These are phyloP conservation scores for Hymenochirus boettgeri DNA, from an alignment of 2,113 vertebrate species.

Conservation along the genomic window DNA sequence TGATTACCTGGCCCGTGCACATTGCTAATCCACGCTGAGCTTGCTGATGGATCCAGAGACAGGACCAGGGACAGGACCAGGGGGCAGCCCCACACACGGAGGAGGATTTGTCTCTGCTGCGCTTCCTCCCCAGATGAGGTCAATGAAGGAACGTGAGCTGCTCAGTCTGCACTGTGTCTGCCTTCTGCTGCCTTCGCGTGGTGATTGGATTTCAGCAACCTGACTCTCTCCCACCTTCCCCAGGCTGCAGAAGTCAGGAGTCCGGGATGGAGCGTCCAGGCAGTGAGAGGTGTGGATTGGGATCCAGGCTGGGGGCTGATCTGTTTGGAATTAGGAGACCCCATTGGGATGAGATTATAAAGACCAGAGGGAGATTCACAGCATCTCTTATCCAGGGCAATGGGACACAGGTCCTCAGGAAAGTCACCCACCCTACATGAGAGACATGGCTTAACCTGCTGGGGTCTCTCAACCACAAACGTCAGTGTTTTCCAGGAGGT, in stretches of 20 bases:
- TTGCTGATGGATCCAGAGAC: constrained; percentile 5
- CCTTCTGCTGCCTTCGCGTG: constrained; percentile 47
- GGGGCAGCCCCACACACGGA: not conserved
- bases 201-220: constrained; percentile 62
- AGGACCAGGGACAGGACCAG: too few relatives aligned
- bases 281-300: constrained; percentile 27
- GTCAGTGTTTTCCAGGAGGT: too few relatives aligned
- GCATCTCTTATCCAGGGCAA: not conserved
- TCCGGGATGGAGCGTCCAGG: constrained; percentile 1
- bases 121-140: not conserved
- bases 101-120: constrained; percentile 4
- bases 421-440: too few relatives aligned
- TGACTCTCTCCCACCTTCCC: constrained; percentile 44
- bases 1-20: constrained; percentile 29
- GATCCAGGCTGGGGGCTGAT: too few relatives aligned
- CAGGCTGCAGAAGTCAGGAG: not conserved
- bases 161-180: not conserved
- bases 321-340: too few relatives aligned
- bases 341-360: constrained; percentile 15
- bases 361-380: not conserved
- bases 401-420: not conserved
- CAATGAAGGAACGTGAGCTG: constrained; percentile 5
- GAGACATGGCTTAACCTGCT: too few relatives aligned
- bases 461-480: too few relatives aligned
- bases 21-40: constrained; percentile 21